These are phyloP conservation scores for Crotalus helleri DNA, from an alignment of 2,113 vertebrate species.

Conservation along the genomic window DNA sequence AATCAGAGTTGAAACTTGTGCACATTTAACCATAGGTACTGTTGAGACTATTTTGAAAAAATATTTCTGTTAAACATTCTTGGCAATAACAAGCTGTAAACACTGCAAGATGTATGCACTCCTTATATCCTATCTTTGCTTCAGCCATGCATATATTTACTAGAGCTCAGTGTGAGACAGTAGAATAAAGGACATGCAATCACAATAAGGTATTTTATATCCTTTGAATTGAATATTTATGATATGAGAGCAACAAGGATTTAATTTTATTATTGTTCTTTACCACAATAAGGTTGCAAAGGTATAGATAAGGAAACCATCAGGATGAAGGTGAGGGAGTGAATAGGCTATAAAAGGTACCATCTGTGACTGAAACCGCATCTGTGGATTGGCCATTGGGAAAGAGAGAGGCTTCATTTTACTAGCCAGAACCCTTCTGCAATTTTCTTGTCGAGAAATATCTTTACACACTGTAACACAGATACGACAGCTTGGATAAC, in stretches of 20 bases:
- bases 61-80: slow-evolving; percentile 20
- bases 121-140: not conserved
- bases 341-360: slow-evolving; percentile 39
- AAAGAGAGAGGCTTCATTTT: slow-evolving; percentile 67
- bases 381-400: slow-evolving; percentile 57
- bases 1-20: not conserved
- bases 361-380: slow-evolving; percentile 59
- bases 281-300: not conserved
- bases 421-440: slow-evolving; percentile 65
- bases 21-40: not conserved
- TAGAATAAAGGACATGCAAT: not conserved
- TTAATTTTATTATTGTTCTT: slow-evolving; percentile 4
- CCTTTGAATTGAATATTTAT: not conserved
- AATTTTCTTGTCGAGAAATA: slow-evolving; percentile 71
- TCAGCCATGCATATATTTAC: not conserved
- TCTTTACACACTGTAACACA: slow-evolving; percentile 71
- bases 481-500: slow-evolving; percentile 73
- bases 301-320: slow-evolving; percentile 25
- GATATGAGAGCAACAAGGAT: not conserved
- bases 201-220: not conserved
- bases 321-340: slow-evolving; percentile 40
- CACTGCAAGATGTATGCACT: not conserved
- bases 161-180: not conserved
- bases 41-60: not conserved
- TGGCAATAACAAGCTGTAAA: slow-evolving; percentile 15